Evolutionary conservation across 2,888 invertebrate species (phyloP).

Genomic region (Torymus texanus): DNA sequence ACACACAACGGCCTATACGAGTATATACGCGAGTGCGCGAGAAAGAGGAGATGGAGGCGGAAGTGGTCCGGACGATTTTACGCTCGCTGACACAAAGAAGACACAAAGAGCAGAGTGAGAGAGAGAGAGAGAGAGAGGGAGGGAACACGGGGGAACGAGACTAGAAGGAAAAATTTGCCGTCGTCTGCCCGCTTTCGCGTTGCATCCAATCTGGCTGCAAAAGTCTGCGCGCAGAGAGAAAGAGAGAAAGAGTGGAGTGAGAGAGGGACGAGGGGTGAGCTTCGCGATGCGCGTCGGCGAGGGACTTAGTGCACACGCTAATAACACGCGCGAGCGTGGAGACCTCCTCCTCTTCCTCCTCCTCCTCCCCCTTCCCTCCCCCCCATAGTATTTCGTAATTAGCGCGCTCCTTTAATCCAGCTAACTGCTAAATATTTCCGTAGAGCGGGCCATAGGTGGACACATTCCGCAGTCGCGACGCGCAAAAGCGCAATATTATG

Average conservation of each 20-base stretch:
- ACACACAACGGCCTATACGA: not conserved
- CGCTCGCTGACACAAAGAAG: slow-evolving; percentile 32
- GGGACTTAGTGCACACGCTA: slow-evolving; percentile 45
- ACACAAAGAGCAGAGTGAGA: not conserved
- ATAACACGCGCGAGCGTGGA: slow-evolving; percentile 42
- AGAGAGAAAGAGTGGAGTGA: not conserved
- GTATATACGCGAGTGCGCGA: not conserved
- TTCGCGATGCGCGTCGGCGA: slow-evolving; percentile 16
- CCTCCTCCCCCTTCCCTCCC: slow-evolving; percentile 1
- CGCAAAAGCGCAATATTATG: slow-evolving; percentile 15
- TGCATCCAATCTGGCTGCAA: slow-evolving; percentile 33
- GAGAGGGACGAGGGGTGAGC: not conserved
- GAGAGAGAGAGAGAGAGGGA: no score
- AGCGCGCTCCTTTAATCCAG: slow-evolving; percentile 68
- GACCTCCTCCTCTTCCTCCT: not conserved
- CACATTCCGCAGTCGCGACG: not conserved
- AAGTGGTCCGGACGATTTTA: slow-evolving; percentile 20
- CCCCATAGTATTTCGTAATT: slow-evolving; percentile 67
- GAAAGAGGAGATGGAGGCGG: not conserved
- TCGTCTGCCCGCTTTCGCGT: not conserved
- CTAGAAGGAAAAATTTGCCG: slow-evolving; percentile 20
- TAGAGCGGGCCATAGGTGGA: not conserved
- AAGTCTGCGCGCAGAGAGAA: not conserved
- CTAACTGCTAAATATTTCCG: slow-evolving; percentile 66
- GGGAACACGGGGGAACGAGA: not conserved